A percentile compares a stretch with the other conserved stretches of the same genome.
Conservation (phyloP, 2,888 invertebrate species). For the Dendrolimus houi region DNA sequence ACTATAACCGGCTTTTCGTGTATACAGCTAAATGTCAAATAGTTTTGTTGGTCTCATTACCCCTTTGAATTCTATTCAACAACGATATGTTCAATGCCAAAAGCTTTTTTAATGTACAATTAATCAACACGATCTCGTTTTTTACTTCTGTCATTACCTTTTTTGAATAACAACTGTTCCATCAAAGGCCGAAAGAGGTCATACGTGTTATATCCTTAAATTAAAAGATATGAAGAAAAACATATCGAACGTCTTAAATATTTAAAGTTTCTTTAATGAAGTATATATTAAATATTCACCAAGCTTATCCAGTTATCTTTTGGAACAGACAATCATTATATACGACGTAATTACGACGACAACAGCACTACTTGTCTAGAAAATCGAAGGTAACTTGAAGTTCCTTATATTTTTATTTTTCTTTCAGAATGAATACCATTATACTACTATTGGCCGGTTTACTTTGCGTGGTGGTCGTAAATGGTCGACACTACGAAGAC, state of each 20-base stretch:
- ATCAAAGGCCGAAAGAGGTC: neutral
- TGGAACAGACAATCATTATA: neutral
- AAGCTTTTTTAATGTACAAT: conserved; percentile 4
- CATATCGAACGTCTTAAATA: too few species aligned
- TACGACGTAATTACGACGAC: neutral
- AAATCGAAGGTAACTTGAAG: conserved; percentile 12
- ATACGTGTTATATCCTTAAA: neutral
- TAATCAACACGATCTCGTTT: neutral
- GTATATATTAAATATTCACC: neutral
- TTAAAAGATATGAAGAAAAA: neutral
- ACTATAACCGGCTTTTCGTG: neutral
- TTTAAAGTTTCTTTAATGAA: neutral
- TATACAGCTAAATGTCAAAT: conserved; percentile 14
- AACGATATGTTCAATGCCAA: conserved; percentile 12
- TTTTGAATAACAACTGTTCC: neutral
- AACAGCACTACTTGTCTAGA: conserved; percentile 8
- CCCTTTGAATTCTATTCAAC: conserved; percentile 16
- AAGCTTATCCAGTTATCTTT: neutral
- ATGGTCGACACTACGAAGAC: conserved; percentile 32
- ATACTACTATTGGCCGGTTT: conserved; percentile 28
- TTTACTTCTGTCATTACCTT: neutral
- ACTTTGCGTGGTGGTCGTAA: conserved; percentile 29
- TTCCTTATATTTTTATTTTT: conserved; percentile 15
- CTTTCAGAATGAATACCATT: conserved; percentile 50
- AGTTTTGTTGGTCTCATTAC: conserved; percentile 6